Percentiles rank a stretch among this genome's conserved stretches.
These are phyloP conservation scores for Drosophila mayri DNA, from an alignment of 1,140 invertebrate species.

Conservation along the genomic window DNA sequence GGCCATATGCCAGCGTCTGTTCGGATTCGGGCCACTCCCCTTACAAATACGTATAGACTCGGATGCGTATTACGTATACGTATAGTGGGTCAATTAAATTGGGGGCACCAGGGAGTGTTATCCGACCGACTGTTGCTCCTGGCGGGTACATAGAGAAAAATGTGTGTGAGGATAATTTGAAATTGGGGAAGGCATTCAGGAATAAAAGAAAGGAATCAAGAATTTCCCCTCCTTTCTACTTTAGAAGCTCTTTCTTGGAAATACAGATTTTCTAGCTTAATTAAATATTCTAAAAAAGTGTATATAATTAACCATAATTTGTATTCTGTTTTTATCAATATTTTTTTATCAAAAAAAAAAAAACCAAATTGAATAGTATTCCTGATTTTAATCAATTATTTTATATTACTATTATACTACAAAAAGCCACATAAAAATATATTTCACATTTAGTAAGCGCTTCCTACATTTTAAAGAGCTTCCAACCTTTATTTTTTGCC, in stretches of 20 bases:
- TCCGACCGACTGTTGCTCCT: conserved; percentile 62
- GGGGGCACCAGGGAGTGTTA: conserved; percentile 23
- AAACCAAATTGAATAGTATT: neutral
- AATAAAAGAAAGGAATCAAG: neutral
- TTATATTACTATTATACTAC: neutral
- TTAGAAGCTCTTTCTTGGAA: neutral
- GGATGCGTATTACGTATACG: conserved; percentile 18
- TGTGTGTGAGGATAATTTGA: neutral
- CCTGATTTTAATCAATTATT: neutral
- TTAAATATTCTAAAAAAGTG: neutral
- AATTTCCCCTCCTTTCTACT: neutral
- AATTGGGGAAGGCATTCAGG: no score
- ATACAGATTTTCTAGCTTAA: neutral
- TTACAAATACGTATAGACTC: conserved; percentile 3
- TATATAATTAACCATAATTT: neutral
- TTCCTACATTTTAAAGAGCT: neutral
- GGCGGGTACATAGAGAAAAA: conserved; percentile 21
- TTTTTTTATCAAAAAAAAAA: neutral
- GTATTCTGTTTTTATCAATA: neutral
- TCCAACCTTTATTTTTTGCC: neutral
- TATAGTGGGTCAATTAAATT: conserved; percentile 35
- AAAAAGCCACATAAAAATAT: neutral
- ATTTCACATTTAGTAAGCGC: no score
- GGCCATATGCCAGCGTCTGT: conserved; percentile 46
- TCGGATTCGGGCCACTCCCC: conserved; percentile 36